Evolutionary conservation across 2,797 vertebrate species (phyloP).

Genomic region (Sus cebifrons): DNA sequence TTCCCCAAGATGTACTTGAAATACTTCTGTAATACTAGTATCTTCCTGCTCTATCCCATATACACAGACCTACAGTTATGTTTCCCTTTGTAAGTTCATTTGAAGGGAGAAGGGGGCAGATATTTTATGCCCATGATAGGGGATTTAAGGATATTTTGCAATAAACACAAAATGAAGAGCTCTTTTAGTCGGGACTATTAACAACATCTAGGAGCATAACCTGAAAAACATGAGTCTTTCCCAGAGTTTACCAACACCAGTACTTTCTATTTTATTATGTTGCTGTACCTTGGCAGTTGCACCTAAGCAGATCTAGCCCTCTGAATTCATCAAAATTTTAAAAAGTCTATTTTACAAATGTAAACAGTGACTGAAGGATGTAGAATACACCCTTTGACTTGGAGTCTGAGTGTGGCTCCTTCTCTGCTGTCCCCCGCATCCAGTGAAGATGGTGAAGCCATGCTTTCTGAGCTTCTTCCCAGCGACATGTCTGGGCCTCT

Average conservation of each 20-base stretch:
- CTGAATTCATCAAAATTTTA: neutral
- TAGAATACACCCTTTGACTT: too few species aligned
- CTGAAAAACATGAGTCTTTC: too few species aligned
- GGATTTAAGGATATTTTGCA: neutral
- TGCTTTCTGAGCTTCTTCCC: neutral
- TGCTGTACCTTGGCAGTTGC: neutral
- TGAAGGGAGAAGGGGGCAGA: neutral
- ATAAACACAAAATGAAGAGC: neutral
- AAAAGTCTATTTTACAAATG: neutral
- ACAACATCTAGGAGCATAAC: neutral
- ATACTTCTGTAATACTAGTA: neutral
- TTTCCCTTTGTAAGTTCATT: neutral
- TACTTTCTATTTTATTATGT: neutral
- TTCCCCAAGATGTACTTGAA: neutral
- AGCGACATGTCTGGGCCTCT: neutral
- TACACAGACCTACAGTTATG: neutral
- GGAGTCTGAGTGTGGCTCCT: accelerated
- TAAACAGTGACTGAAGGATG: neutral
- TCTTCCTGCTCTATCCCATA: neutral
- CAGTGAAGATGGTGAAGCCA: neutral
- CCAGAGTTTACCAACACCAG: too few species aligned
- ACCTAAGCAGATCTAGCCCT: too few species aligned
- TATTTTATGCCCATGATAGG: neutral
- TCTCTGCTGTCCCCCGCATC: accelerated
- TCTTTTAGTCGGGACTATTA: neutral